phyloP scores from a whole-genome alignment of 2,888 invertebrate genomes.

The Chrysolina americana region DNA sequence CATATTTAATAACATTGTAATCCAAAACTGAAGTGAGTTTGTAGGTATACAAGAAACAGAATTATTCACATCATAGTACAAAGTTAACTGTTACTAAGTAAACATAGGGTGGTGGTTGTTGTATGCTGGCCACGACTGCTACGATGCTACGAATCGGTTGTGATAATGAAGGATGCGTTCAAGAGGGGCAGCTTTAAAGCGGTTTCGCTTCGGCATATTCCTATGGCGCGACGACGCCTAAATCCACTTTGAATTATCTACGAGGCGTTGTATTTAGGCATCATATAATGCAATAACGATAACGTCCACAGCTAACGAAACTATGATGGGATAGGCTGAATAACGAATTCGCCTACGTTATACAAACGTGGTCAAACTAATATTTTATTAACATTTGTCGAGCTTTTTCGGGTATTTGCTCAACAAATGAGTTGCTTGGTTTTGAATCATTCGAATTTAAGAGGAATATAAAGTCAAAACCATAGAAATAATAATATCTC shows the following conservation, averaged over 20 bases:
- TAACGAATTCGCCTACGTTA: constrained; percentile 7
- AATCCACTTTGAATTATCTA: constrained; percentile 34
- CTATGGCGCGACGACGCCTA: constrained; percentile 42
- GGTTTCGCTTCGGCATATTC: constrained; percentile 50
- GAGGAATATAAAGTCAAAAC: too few relatives aligned
- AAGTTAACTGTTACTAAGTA: constrained; percentile 59
- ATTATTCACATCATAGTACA: constrained; percentile 51
- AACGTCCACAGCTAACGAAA: constrained; percentile 29
- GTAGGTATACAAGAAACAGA: constrained; percentile 47
- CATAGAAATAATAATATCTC: too few relatives aligned
- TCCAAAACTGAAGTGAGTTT: constrained; percentile 45
- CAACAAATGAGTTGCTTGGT: too few relatives aligned
- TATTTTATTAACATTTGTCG: neutral
- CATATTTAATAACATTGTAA: constrained; percentile 47
- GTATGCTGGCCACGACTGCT: constrained; percentile 53
- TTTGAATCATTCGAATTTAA: too few relatives aligned
- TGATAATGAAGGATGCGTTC: constrained; percentile 61
- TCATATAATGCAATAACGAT: constrained; percentile 35
- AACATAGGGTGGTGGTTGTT: constrained; percentile 57
- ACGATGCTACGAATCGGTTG: constrained; percentile 55
- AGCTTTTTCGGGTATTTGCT: too few relatives aligned
- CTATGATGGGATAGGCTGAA: constrained; percentile 1
- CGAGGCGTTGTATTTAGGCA: constrained; percentile 34
- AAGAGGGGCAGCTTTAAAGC: constrained; percentile 54
- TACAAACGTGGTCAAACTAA: constrained; percentile 4